Base-by-base conservation (phyloP, 2,797 vertebrate genomes). In the Avahi laniger region DNA sequence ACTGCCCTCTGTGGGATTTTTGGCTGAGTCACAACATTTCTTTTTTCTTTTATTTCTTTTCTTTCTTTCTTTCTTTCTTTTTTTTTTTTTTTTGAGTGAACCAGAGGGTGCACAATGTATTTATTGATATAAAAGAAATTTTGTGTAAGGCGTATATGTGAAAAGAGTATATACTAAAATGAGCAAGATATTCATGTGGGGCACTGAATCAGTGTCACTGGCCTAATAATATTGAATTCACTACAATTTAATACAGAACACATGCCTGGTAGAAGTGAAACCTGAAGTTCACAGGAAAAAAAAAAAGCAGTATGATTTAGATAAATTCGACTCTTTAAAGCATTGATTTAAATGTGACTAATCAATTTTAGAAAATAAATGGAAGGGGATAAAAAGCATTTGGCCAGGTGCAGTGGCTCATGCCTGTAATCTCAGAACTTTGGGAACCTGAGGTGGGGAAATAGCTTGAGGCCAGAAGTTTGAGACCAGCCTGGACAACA, bases 1-100 rank as follows among this genome's bases (percentile, higher is more conserved):
- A 91, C 93, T 96, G 97, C 97, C 97, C 96, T 97, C 94, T 98
- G 83, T 97, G 57, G 96, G 93, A 97, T 65, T 86, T 72, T 89
- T 73, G 70, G 41, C 41, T 94, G 65, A 38, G 72, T 30, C 61
- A 73, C 93, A 93, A 84, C 4, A 6, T 73, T 54, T 24, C 20
- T 70, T 33, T 61, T 84, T 41, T 43, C 13, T 69, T 13, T 26
- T 7, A 59, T 48, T 18, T 26, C 48, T 33, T 67, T 52, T 17
- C 14, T 73, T 30, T 59, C 78, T 46, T 48, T 20, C 52, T 9
- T n/a, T 52, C 1, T 2, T 8, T 8, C 8, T 1, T 5, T 67
- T 48, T 18, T 20, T 69, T 22, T 61, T 85, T 41, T 50, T 18
- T 63, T 13, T 35, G 13, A 35, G 35, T 57, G 38, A 22, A 38